phyloP scores from a whole-genome alignment of 2,113 vertebrate genomes.

The Cynoglossus semilaevis region DNA sequence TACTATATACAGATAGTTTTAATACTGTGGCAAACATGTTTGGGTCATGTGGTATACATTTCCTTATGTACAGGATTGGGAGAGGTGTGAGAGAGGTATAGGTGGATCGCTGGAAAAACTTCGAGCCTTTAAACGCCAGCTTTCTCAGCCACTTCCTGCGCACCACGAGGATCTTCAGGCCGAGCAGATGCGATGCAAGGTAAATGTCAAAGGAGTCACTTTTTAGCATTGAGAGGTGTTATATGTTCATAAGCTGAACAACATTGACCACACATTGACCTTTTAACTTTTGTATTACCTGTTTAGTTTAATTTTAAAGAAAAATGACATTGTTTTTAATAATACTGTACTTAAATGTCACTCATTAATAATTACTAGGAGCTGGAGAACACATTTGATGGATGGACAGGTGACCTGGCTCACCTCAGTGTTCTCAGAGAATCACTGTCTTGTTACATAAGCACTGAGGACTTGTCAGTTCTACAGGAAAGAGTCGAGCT shows the following conservation, averaged over 20 bases:
- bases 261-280: too few relatives aligned
- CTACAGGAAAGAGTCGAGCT: slow-evolving; percentile 91
- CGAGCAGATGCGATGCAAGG: slow-evolving; percentile 92
- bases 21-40: background rate
- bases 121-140: slow-evolving; percentile 86
- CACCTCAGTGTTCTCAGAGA: slow-evolving; percentile 83
- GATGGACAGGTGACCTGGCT: slow-evolving; percentile 88
- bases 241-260: too few relatives aligned
- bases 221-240: background rate
- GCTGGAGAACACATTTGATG: slow-evolving; percentile 84
- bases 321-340: background rate
- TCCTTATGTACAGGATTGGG: slow-evolving; percentile 84
- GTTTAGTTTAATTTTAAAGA: too few relatives aligned
- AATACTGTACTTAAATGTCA: too few relatives aligned
- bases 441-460: slow-evolving; percentile 81
- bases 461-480: slow-evolving; percentile 86
- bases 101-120: slow-evolving; percentile 90
- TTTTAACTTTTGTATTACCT: too few relatives aligned
- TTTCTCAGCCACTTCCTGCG: slow-evolving; percentile 86
- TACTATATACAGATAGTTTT: background rate
- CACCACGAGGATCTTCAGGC: slow-evolving; percentile 90
- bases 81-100: slow-evolving; percentile 88
- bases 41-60: background rate
- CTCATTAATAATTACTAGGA: slow-evolving; percentile 72
- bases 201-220: slow-evolving; percentile 18